Percentiles rank a stretch among this genome's conserved stretches.
Conservation (phyloP, 1,140 invertebrate species). For the Orchestia grillus region DNA sequence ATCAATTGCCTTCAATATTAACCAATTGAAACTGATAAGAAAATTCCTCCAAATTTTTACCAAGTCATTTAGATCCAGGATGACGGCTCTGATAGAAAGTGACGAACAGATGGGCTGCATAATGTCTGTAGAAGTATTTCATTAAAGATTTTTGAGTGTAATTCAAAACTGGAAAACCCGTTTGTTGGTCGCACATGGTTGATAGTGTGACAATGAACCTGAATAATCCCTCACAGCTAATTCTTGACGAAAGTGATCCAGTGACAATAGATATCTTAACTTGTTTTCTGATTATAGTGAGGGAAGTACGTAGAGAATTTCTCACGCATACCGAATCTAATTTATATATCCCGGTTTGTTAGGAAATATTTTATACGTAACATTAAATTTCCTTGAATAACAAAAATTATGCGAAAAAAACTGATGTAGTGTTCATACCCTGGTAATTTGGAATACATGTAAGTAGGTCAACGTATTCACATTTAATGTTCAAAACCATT, state of each 20-base stretch:
- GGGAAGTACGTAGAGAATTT: neutral
- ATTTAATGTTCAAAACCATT: neutral
- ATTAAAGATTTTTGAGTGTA: neutral
- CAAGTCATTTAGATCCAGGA: neutral
- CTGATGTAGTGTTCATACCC: neutral
- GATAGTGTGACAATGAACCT: neutral
- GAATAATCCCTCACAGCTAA: neutral
- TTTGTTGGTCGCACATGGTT: neutral
- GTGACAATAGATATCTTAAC: neutral
- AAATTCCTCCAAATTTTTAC: neutral
- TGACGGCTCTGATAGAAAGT: neutral
- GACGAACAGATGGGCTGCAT: neutral
- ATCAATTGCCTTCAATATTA: neutral
- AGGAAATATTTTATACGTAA: neutral
- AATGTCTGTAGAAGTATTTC: neutral
- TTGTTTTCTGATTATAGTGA: neutral
- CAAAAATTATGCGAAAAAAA: neutral
- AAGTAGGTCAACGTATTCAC: no score
- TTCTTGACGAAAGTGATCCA: neutral
- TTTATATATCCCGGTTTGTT: neutral
- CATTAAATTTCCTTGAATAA: neutral
- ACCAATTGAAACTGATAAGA: neutral
- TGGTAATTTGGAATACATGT: no score
- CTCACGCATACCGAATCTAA: neutral
- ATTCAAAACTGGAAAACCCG: neutral